Conservation (phyloP, 2,113 vertebrate species). For the Montifringilla adamsi region DNA sequence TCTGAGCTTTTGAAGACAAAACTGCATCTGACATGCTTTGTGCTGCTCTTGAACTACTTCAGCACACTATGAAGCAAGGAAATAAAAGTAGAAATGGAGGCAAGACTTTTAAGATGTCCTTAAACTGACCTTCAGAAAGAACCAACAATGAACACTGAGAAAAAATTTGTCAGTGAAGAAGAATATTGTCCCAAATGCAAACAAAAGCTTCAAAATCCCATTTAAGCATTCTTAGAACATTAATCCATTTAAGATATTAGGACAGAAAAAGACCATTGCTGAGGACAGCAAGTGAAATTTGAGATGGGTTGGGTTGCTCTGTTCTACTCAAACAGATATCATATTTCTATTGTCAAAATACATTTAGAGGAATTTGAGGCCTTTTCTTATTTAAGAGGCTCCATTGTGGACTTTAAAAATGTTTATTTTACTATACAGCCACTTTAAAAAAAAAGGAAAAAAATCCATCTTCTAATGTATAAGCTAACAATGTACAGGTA, state of each 20-base stretch:
- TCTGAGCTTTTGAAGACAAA: constrained; percentile 28
- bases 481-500: background rate
- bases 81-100: background rate
- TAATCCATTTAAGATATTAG: constrained; percentile 44
- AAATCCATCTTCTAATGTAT: background rate
- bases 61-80: background rate
- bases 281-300: constrained; percentile 10
- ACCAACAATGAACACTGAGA: background rate
- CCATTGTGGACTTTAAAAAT: background rate
- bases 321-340: background rate
- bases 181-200: constrained; percentile 5
- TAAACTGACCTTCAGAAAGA: background rate
- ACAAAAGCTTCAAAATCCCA: background rate
- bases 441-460: background rate
- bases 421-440: background rate
- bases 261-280: constrained; percentile 3
- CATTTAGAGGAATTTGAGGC: background rate
- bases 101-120: background rate
- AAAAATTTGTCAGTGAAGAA: constrained; percentile 9
- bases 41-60: constrained; percentile 14
- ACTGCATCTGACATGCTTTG: background rate
- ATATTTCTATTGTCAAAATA: background rate
- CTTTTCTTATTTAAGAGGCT: background rate
- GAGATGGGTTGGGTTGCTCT: background rate
- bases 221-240: constrained; percentile 42